These are phyloP conservation scores for Dallia pectoralis DNA, from an alignment of 2,797 vertebrate genomes.

Conservation along the genomic window DNA sequence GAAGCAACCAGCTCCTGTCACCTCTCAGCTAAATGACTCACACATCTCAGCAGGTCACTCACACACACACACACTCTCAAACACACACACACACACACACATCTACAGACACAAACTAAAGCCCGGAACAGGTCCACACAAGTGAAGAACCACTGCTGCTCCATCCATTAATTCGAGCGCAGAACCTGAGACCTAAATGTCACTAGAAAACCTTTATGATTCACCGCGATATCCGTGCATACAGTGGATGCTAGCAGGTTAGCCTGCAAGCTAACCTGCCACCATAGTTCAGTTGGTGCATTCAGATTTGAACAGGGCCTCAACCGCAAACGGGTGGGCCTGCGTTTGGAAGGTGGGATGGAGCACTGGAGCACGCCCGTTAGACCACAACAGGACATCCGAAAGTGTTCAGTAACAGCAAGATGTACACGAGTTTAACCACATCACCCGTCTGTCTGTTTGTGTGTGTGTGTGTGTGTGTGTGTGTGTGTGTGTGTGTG, in stretches of 20 bases:
- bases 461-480: not conserved
- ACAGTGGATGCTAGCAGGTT: not conserved
- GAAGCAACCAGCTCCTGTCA: conserved; percentile 51
- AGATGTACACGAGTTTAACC: conserved; percentile 68
- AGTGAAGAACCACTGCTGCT: not conserved
- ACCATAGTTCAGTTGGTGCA: conserved; percentile 67
- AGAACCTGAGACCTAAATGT: not conserved
- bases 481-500: conserved; percentile 27
- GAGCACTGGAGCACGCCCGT: conserved; percentile 61
- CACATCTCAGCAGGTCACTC: conserved; percentile 30
- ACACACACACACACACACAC: not conserved
- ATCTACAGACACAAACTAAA: conserved; percentile 1
- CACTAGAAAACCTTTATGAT: not conserved
- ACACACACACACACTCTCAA: not conserved
- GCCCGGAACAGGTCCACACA: conserved; percentile 9
- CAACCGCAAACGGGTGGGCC: conserved; percentile 73
- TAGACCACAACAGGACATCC: conserved; percentile 77
- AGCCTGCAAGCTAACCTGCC: conserved; percentile 36
- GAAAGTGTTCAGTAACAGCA: conserved; percentile 71
- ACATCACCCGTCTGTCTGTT: conserved; percentile 51
- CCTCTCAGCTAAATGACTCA: conserved; percentile 43
- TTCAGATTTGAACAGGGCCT: conserved; percentile 50
- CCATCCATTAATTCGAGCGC: not conserved
- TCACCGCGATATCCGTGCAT: not conserved
- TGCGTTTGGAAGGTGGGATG: conserved; percentile 61